A percentile compares a stretch with the other conserved stretches of the same genome.
phyloP scores from a whole-genome alignment of 2,888 invertebrate genomes.

The Parnassius orleans region DNA sequence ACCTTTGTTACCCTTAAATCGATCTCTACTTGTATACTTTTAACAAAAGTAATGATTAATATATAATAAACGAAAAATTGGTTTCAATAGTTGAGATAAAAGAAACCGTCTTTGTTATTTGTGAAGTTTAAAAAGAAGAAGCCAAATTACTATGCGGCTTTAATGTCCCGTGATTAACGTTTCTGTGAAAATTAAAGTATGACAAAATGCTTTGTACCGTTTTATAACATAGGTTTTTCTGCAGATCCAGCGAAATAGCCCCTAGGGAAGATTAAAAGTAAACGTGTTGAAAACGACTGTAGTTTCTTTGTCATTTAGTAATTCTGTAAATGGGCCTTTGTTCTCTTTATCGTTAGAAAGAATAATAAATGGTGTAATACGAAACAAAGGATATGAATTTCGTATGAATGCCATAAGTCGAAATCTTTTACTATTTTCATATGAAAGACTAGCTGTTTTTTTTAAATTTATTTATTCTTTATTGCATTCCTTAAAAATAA shows the following conservation, averaged over 20 bases:
- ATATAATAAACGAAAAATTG: too few relatives aligned
- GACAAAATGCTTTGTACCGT: not conserved
- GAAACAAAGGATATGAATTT: constrained; percentile 17
- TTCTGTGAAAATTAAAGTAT: too few relatives aligned
- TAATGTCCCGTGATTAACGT: too few relatives aligned
- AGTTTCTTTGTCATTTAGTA: constrained; percentile 22
- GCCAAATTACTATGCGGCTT: too few relatives aligned
- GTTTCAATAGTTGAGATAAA: too few relatives aligned
- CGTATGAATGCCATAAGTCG: not conserved
- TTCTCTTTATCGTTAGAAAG: constrained; percentile 17
- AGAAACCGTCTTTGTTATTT: too few relatives aligned
- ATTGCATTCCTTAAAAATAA: too few relatives aligned
- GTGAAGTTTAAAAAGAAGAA: too few relatives aligned
- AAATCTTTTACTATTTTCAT: not conserved
- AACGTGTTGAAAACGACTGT: not conserved
- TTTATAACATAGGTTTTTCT: not conserved
- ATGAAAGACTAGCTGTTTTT: not conserved
- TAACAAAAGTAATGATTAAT: too few relatives aligned
- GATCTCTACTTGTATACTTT: too few relatives aligned
- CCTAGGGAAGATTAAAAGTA: constrained; percentile 9
- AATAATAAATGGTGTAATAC: constrained; percentile 13
- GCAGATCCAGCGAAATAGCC: not conserved
- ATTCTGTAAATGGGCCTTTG: constrained; percentile 16
- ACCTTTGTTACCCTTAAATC: too few relatives aligned
- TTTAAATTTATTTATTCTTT: too few relatives aligned